Evolutionary conservation across 1,140 invertebrate genomes (phyloP), one percentile per base, ranked within the genome.

Genomic region (Polypedilum pembai): DNA sequence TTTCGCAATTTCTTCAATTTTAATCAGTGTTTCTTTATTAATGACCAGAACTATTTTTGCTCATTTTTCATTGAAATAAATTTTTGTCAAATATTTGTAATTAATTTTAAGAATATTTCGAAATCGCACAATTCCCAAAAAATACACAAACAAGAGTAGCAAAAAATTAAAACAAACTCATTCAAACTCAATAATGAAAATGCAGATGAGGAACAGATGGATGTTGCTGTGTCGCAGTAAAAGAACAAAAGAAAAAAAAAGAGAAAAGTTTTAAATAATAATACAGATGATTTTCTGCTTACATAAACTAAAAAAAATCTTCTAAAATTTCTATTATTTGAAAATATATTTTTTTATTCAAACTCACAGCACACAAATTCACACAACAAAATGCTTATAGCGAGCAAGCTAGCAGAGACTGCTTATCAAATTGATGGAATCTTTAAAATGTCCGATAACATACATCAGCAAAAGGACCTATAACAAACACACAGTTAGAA

Each of bases 371-470:
- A 56, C 20, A 69, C 17, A 69, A 69, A 69, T 18, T 21, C 20
- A 69, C 65, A 69, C 65, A 69, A 69, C 8, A 18, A 69, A 21
- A n/a, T 12, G n/a, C n/a, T n/a, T n/a, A n/a, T n/a, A n/a, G 45
- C 3, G 41, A 56, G n/a, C 8, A 56, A 56, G 12, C n/a, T n/a
- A n/a, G n/a, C n/a, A 56, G 45, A 56, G 45, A 56, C 12, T 20
- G 65, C 45, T 69, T 69, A 69, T 69, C 65, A 69, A 20, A 20
- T 21, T 69, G 65, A 69, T 69, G 65, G 20, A 69, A 69, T 69
- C 65, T 69, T 18, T 18, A 69, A 69, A 69, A 20, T 69, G 65
- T 69, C 65, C 65, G 65, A 69, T 69, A 69, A 69, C 65, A 69
- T 69, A 56, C 45, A 56, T n/a, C n/a, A 12, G 45, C 45, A n/a